A percentile compares a stretch with the other conserved stretches of the same genome.
These are phyloP conservation scores for Parnassius mnemosyne DNA, from an alignment of 2,888 invertebrate genomes.

Conservation along the genomic window DNA sequence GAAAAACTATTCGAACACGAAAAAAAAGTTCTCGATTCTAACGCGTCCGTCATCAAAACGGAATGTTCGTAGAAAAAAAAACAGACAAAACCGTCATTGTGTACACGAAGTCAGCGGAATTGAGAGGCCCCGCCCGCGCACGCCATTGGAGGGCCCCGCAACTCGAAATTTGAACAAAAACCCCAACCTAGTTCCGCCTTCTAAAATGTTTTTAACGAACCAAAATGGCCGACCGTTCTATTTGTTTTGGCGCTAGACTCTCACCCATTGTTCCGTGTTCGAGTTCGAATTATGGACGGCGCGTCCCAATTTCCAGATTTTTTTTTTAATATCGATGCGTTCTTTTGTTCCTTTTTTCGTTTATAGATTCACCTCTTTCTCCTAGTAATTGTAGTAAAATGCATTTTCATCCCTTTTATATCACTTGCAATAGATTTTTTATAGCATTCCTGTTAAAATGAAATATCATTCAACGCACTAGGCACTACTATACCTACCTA, in stretches of 20 bases:
- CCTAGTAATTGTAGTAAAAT: slow-evolving; percentile 14
- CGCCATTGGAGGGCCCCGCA: slow-evolving; percentile 72
- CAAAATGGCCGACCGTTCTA: slow-evolving; percentile 75
- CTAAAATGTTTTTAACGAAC: slow-evolving; percentile 76
- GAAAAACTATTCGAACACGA: slow-evolving; percentile 24
- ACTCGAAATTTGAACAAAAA: slow-evolving; percentile 76
- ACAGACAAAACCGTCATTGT: slow-evolving; percentile 69
- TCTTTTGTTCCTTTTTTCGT: slow-evolving; percentile 32
- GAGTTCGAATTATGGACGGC: slow-evolving; percentile 43
- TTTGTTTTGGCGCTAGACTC: slow-evolving; percentile 64
- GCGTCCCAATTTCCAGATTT: slow-evolving; percentile 39
- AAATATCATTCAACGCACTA: slow-evolving; percentile 13
- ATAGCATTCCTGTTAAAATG: neutral
- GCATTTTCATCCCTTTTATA: slow-evolving; percentile 10
- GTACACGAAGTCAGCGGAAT: slow-evolving; percentile 72
- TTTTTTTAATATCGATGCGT: slow-evolving; percentile 40
- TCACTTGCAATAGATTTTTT: slow-evolving; percentile 12
- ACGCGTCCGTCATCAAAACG: slow-evolving; percentile 43
- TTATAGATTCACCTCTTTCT: slow-evolving; percentile 15
- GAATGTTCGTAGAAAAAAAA: slow-evolving; percentile 41
- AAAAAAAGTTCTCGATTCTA: slow-evolving; percentile 25
- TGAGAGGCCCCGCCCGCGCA: slow-evolving; percentile 76
- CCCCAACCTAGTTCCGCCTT: slow-evolving; percentile 78
- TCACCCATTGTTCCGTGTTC: slow-evolving; percentile 44
- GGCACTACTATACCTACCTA: neutral